A percentile compares a stretch with the other conserved stretches of the same genome.
These are phyloP conservation scores for Chloroclysta siterata DNA, from an alignment of 2,888 invertebrate genomes.

Conservation along the genomic window DNA sequence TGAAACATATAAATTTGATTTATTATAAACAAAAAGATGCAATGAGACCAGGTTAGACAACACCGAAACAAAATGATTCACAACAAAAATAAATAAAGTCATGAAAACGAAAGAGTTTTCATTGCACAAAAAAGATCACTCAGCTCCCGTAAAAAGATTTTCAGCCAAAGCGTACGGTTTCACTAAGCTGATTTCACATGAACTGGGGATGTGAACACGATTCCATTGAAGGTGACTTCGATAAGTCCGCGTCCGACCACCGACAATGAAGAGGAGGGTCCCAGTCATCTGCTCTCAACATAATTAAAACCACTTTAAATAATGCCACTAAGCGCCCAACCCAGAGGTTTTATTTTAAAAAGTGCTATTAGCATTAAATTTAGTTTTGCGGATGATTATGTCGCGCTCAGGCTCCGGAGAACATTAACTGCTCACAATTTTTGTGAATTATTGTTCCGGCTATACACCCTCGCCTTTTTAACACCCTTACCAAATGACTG, in stretches of 20 bases:
- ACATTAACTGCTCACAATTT: slow-evolving; percentile 80
- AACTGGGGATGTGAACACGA: slow-evolving; percentile 55
- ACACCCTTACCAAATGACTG: slow-evolving; percentile 74
- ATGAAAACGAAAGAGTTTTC: no score
- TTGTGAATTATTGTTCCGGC: slow-evolving; percentile 80
- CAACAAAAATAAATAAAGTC: no score
- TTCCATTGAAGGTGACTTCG: slow-evolving; percentile 53
- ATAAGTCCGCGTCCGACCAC: slow-evolving; percentile 44
- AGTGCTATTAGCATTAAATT: slow-evolving; percentile 84
- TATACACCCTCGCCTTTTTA: slow-evolving; percentile 75
- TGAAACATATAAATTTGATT: no score
- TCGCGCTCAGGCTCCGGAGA: slow-evolving; percentile 74
- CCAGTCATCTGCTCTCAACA: slow-evolving; percentile 84
- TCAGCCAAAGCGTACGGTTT: slow-evolving; percentile 7
- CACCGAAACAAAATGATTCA: no score
- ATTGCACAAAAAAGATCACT: background rate
- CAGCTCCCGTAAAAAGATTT: background rate
- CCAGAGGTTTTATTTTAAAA: slow-evolving; percentile 81
- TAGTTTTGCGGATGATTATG: slow-evolving; percentile 84
- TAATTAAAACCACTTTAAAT: slow-evolving; percentile 85
- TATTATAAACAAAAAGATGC: no score
- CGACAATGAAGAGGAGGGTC: slow-evolving; percentile 83
- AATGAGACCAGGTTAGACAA: no score
- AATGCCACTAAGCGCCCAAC: slow-evolving; percentile 80
- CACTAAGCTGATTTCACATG: slow-evolving; percentile 9